Evolutionary conservation across 2,888 invertebrate genomes (phyloP).

Genomic region (Nipponacmea schrenckii): DNA sequence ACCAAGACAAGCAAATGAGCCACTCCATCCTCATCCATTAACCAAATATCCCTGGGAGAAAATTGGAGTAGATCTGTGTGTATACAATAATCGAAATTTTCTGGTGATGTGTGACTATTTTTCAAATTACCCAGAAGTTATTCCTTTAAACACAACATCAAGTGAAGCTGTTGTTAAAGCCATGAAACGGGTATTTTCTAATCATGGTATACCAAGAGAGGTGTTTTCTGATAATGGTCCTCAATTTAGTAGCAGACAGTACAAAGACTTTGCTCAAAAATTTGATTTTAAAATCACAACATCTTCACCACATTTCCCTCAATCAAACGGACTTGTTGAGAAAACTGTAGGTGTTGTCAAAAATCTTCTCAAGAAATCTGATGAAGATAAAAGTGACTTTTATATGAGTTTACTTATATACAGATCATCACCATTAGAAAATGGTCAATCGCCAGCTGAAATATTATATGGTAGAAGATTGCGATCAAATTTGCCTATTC

Average conservation of each 20-base stretch:
- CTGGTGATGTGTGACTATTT: constrained; percentile 13
- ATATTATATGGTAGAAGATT: constrained; percentile 22
- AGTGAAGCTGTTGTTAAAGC: too few relatives aligned
- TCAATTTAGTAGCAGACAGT: too few relatives aligned
- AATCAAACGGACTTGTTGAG: constrained; percentile 28
- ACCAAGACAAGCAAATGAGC: too few relatives aligned
- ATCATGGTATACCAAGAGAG: too few relatives aligned
- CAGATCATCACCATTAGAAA: constrained; percentile 24
- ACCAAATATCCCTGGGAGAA: constrained; percentile 14
- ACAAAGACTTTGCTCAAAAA: too few relatives aligned
- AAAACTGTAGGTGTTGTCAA: constrained; percentile 25
- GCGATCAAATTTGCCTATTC: constrained; percentile 9
- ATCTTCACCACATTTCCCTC: too few relatives aligned
- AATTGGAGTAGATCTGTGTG: constrained; percentile 15
- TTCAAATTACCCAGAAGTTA: too few relatives aligned
- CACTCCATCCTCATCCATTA: too few relatives aligned
- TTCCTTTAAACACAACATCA: too few relatives aligned
- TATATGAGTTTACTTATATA: constrained; percentile 21
- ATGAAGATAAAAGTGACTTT: constrained; percentile 6
- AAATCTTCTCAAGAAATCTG: constrained; percentile 23
- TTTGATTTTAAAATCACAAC: constrained; percentile 16
- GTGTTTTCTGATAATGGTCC: too few relatives aligned
- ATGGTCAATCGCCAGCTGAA: constrained; percentile 27
- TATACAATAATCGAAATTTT: constrained; percentile 21
- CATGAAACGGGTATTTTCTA: too few relatives aligned